Evolutionary conservation across 2,113 vertebrate genomes (phyloP).

Genomic region (Rattus rattus): DNA sequence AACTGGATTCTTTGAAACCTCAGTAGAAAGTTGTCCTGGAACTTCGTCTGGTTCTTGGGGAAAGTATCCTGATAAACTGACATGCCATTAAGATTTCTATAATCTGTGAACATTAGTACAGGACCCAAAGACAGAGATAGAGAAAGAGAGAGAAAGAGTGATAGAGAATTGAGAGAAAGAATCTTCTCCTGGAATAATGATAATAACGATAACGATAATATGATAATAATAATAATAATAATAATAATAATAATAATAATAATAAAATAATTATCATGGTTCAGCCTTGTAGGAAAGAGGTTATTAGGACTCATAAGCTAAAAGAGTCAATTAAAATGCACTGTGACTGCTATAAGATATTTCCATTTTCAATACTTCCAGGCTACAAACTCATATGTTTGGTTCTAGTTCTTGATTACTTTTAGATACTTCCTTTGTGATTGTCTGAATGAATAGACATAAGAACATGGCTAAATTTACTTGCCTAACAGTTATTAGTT

Average conservation of each 20-base stretch:
- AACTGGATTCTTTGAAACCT: background rate
- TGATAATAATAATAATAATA: too few species aligned
- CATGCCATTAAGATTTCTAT: too few species aligned
- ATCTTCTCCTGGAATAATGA: background rate
- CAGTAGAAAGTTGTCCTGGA: background rate
- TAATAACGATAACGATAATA: too few species aligned
- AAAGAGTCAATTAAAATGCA: conserved; percentile 20
- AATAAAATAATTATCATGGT: background rate
- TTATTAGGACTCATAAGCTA: background rate
- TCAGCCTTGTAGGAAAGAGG: background rate
- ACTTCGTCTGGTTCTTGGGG: background rate
- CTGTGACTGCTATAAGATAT: background rate
- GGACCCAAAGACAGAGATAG: background rate
- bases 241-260: too few species aligned
- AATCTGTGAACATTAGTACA: too few species aligned
- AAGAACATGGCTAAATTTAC: conserved; percentile 7
- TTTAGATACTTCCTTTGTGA: conserved; percentile 13
- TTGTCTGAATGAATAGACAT: background rate
- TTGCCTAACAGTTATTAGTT: background rate
- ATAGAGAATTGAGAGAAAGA: background rate
- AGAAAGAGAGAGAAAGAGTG: background rate
- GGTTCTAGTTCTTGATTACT: conserved; percentile 13
- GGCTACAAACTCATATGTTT: background rate
- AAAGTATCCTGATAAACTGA: background rate
- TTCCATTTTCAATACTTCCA: background rate